These are phyloP conservation scores for Hiodon tergisus DNA, from an alignment of 2,113 vertebrate genomes.

Conservation along the genomic window DNA sequence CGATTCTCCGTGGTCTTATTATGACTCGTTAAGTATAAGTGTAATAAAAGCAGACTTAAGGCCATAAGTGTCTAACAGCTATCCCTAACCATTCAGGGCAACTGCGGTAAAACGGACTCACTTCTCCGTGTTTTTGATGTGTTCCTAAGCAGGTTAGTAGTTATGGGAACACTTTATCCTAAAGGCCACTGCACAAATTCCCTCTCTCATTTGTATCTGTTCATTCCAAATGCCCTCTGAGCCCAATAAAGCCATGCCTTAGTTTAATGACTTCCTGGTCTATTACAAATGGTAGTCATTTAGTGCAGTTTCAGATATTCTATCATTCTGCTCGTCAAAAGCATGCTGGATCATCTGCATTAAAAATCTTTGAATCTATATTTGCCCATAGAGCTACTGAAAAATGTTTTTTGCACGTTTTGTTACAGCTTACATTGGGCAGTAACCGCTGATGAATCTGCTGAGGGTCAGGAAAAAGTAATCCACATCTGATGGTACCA, in stretches of 20 bases:
- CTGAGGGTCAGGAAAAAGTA: too few relatives aligned
- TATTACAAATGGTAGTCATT: constrained; percentile 35
- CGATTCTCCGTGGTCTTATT: too few relatives aligned
- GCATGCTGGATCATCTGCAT: background rate
- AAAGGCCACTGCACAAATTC: constrained; percentile 19
- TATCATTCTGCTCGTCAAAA: background rate
- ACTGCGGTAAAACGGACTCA: background rate
- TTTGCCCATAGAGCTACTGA: too few relatives aligned
- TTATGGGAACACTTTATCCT: constrained; percentile 38
- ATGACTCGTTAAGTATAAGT: too few relatives aligned
- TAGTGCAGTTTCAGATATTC: background rate
- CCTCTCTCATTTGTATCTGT: constrained; percentile 34
- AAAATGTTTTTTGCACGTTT: too few relatives aligned
- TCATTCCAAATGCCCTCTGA: constrained; percentile 34
- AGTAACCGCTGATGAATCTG: too few relatives aligned
- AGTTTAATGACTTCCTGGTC: constrained; percentile 32
- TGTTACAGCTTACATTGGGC: too few relatives aligned
- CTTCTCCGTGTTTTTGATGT: background rate
- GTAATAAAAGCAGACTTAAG: background rate
- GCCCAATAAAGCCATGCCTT: constrained; percentile 39
- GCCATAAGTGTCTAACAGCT: background rate
- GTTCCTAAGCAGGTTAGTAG: constrained; percentile 32
- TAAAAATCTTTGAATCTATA: too few relatives aligned
- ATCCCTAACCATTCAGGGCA: too few relatives aligned
- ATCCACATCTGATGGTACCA: too few relatives aligned